A percentile compares a stretch with the other conserved stretches of the same genome.
Evolutionary conservation across 64 coral and sea anemone species (phyloP).

Genomic region (Platygyra sinensis): DNA sequence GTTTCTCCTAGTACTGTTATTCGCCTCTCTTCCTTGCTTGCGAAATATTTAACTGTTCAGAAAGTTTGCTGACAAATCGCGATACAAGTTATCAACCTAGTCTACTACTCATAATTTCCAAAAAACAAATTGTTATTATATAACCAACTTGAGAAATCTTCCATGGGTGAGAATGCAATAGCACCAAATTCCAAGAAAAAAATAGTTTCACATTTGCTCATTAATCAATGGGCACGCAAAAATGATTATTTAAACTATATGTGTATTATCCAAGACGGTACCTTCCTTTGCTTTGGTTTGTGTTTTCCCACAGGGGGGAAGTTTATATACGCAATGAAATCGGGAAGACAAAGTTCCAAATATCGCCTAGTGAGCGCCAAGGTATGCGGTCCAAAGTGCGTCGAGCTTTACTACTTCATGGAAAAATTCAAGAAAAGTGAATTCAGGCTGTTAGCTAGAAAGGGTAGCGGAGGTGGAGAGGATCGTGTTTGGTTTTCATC

Average conservation of each 20-base stretch:
- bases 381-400: slow-evolving; percentile 19
- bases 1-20: no score
- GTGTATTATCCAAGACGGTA: no score
- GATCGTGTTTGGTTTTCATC: slow-evolving; percentile 6
- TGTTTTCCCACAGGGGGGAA: not conserved
- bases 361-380: not conserved
- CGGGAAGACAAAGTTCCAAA: not conserved
- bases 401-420: slow-evolving; percentile 23
- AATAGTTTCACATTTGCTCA: no score
- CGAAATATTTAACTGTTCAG: no score
- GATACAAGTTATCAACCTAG: no score
- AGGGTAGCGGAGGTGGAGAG: not conserved
- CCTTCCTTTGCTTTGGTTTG: not conserved
- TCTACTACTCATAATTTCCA: no score
- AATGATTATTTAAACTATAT: not conserved
- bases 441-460: slow-evolving; percentile 1
- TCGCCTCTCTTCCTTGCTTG: no score
- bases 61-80: no score
- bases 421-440: not conserved
- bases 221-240: not conserved
- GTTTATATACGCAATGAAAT: slow-evolving; percentile 1
- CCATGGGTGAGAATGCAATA: no score
- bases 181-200: no score
- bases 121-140: no score
- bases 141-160: no score